Percentiles rank a stretch among this genome's conserved stretches.
phyloP scores from a whole-genome alignment of 64 coral and sea anemone species.

The Montipora foliosa region DNA sequence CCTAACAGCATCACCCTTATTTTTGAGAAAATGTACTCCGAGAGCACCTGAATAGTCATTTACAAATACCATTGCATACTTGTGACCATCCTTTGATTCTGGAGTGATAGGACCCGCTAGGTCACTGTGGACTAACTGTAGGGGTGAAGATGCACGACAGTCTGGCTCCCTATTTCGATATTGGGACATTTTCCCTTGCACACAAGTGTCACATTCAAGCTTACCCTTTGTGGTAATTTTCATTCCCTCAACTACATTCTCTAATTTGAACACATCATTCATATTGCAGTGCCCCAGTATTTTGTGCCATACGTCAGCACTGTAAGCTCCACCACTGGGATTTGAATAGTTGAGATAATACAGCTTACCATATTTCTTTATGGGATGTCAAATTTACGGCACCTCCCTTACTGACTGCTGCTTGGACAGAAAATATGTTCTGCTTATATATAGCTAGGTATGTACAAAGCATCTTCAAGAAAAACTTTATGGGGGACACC shows the following conservation, averaged over 20 bases:
- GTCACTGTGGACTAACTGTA: conserved; percentile 56
- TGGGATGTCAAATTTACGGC: conserved; percentile 59
- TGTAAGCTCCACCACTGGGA: not conserved
- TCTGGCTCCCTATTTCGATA: conserved; percentile 47
- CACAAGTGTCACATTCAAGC: conserved; percentile 51
- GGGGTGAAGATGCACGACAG: conserved; percentile 8
- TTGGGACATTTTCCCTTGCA: conserved; percentile 32
- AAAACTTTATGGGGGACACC: too few species aligned
- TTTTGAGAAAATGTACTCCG: conserved; percentile 47
- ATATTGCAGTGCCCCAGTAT: too few species aligned
- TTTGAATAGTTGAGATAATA: conserved; percentile 23
- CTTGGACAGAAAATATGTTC: conserved; percentile 64
- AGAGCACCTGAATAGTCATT: conserved; percentile 59
- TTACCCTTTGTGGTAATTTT: conserved; percentile 29
- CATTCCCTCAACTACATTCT: conserved; percentile 59
- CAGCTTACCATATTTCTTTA: conserved; percentile 16
- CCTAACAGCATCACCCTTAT: conserved; percentile 15
- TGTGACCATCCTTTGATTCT: conserved; percentile 36
- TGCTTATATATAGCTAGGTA: conserved; percentile 26
- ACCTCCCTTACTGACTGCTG: conserved; percentile 46
- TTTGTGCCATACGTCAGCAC: too few species aligned
- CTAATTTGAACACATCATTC: not conserved
- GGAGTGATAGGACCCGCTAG: conserved; percentile 43
- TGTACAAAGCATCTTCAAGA: conserved; percentile 3
- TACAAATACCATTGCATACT: conserved; percentile 39